Base-by-base conservation (phyloP, 2,888 invertebrate genomes). In the Nomada ferruginata region DNA sequence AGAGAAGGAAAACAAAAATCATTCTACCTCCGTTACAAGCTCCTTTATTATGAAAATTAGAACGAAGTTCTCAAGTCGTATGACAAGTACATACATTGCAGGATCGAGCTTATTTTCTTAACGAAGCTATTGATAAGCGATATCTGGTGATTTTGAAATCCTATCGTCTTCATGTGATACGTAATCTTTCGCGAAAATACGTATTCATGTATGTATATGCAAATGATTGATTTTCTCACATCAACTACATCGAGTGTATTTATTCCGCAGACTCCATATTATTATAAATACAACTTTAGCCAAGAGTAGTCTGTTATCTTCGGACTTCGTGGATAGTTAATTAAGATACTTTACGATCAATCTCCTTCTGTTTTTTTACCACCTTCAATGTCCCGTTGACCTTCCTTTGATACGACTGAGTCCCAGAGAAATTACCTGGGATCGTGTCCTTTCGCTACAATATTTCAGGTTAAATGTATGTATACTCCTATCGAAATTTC, bases 301-400 rank as follows among this genome's bases (percentile, higher is more conserved):
- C 64, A 64, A 15, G 66, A 53, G 42, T n/a, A 18, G 52, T 50
- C 47, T 79, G 72, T 84, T 84, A 86, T 79, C 66, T 61, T 57
- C 29, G 13, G 11, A 15, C 52, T 55, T 36, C 52, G 72, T 36
- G n/a, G 52, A 75, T 81, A 50, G 76, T 76, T 82, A 86, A 79
- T 86, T 79, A 79, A 84, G 76, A 74, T 65, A 72, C 69, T 76
- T 69, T 64, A 71, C 36, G 63, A 59, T 76, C 42, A 57, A 20
- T 65, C 55, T 36, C 15, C 61, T 75, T 29, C 47, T 26, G 20
- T 71, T 76, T 71, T 76, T 44, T 55, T 52, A 26, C 29, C 52
- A 44, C 20, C 20, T 66, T 60, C 44, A 20, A 15, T 44, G 63
- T 23, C 69, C 50, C n/a, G 55, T 26, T 66, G 79, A 73, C 79